These are phyloP conservation scores for Uropsilus gracilis DNA, from an alignment of 2,113 vertebrate genomes.

Conservation along the genomic window DNA sequence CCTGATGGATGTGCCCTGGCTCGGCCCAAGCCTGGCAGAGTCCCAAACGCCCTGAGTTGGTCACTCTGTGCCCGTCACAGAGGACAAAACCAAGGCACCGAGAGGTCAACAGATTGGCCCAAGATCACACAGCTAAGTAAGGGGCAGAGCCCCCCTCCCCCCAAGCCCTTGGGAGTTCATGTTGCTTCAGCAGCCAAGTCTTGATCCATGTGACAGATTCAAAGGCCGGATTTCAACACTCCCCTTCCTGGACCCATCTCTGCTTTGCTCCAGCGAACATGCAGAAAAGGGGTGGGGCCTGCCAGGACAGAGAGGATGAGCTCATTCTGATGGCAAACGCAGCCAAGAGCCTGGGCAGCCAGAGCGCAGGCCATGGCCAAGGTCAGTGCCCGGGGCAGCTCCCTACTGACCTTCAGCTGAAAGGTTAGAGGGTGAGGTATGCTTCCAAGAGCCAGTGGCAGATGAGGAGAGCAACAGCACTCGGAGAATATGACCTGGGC, in stretches of 20 bases:
- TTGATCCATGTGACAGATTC: background rate
- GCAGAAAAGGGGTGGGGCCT: background rate
- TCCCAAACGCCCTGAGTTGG: fast-evolving
- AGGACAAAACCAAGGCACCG: background rate
- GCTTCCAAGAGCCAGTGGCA: fast-evolving
- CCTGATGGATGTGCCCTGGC: background rate
- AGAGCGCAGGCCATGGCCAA: background rate
- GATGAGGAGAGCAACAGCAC: too few species aligned
- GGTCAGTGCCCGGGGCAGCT: background rate
- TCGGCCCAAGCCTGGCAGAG: background rate
- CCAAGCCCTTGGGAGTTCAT: background rate
- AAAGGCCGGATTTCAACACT: background rate
- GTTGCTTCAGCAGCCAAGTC: background rate
- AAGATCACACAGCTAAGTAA: background rate
- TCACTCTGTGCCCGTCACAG: background rate
- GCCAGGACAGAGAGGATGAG: background rate
- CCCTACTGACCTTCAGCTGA: too few species aligned
- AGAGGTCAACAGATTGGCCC: too few species aligned
- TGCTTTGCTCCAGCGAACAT: background rate
- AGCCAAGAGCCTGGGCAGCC: too few species aligned
- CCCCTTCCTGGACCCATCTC: background rate
- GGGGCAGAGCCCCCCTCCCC: background rate
- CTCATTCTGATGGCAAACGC: background rate
- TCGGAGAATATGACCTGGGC: background rate
- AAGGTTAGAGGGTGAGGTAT: background rate